Percentiles rank a stretch among this genome's conserved stretches.
phyloP scores from a whole-genome alignment of 1,140 invertebrate species.

The Panonychus citri region DNA sequence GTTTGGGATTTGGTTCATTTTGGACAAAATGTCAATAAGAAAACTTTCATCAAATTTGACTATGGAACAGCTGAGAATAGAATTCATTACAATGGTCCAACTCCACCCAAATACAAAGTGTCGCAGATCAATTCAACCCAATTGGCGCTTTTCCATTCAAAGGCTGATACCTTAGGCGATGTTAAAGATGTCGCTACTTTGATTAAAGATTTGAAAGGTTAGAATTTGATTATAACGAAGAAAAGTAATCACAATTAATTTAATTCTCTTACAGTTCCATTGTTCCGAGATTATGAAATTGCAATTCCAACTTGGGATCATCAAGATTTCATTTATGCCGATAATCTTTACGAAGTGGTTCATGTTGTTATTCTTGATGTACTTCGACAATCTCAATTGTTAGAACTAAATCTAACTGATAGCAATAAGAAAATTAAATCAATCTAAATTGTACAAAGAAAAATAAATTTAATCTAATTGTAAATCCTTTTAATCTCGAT shows the following conservation, averaged over 20 bases:
- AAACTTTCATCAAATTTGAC: neutral
- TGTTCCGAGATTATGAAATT: slow-evolving; percentile 6
- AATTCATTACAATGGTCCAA: neutral
- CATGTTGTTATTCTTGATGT: too few relatives aligned
- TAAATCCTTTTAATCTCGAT: too few relatives aligned
- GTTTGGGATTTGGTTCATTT: slow-evolving; percentile 42
- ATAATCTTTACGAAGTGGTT: neutral
- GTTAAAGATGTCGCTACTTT: slow-evolving; percentile 1
- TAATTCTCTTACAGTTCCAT: neutral
- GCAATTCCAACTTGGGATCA: slow-evolving; percentile 5
- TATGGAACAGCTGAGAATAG: neutral
- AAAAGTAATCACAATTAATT: neutral
- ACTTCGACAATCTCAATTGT: too few relatives aligned
- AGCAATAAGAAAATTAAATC: too few relatives aligned
- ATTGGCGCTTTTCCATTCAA: slow-evolving; percentile 1
- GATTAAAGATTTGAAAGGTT: slow-evolving; percentile 5
- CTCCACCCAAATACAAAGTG: slow-evolving; percentile 1
- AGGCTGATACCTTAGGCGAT: slow-evolving; percentile 1
- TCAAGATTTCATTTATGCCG: neutral
- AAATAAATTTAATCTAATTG: too few relatives aligned
- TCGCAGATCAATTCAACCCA: neutral
- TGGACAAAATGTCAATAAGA: slow-evolving; percentile 19
- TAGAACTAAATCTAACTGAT: too few relatives aligned
- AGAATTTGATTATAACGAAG: neutral
- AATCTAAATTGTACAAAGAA: too few relatives aligned